Evolutionary conservation across 2,113 vertebrate species (phyloP).

Genomic region (Parus major): DNA sequence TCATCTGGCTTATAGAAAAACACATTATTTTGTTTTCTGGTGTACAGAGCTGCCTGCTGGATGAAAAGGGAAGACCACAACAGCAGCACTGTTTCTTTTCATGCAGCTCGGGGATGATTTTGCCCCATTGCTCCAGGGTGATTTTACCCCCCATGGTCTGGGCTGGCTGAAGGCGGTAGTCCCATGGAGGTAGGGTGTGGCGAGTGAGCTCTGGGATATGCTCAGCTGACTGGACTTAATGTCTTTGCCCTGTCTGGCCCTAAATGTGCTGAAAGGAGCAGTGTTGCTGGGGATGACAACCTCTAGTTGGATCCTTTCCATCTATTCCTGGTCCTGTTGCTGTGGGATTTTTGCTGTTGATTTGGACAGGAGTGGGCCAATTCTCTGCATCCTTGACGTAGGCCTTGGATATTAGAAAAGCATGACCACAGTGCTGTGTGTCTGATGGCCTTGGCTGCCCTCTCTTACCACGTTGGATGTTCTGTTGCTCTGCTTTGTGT

Average conservation of each 20-base stretch:
- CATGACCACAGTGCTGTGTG: accelerated
- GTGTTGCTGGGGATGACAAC: not conserved
- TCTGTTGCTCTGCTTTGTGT: not conserved
- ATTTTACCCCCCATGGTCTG: not conserved
- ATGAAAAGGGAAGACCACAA: not conserved
- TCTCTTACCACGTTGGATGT: not conserved
- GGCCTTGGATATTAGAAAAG: not conserved
- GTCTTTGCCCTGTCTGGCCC: too few species aligned
- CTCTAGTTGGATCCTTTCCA: not conserved
- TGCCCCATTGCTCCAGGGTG: accelerated
- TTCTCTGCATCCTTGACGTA: not conserved
- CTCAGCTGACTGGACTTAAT: not conserved
- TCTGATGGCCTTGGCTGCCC: not conserved
- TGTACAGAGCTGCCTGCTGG: not conserved
- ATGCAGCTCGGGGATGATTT: not conserved
- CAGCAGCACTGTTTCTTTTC: not conserved
- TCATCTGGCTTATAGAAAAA: not conserved
- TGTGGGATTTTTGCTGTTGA: not conserved
- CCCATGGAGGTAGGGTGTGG: not conserved
- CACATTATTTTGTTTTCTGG: not conserved
- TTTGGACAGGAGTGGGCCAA: accelerated
- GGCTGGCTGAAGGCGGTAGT: not conserved
- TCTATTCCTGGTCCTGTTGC: not conserved
- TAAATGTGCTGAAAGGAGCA: not conserved
- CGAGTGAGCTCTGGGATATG: not conserved